These are phyloP conservation scores for Dicentrarchus labrax DNA, from an alignment of 2,113 vertebrate species.

Conservation along the genomic window DNA sequence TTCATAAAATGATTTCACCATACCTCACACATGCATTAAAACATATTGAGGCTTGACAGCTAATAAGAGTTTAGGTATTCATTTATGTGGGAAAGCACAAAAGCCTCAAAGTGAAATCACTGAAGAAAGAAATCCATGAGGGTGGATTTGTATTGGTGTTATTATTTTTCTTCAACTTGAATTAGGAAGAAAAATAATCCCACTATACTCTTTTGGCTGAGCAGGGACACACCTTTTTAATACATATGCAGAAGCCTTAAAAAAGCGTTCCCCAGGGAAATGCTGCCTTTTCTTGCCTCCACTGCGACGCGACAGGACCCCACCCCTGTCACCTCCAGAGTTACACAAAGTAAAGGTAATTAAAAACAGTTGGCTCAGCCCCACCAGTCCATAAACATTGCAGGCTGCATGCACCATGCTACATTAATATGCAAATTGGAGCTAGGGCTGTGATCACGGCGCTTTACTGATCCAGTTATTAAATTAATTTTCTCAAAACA, in stretches of 20 bases:
- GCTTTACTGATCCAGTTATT: constrained; percentile 82
- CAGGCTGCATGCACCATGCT: constrained; percentile 57
- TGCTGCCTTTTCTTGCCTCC: constrained; percentile 36
- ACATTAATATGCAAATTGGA: constrained; percentile 86
- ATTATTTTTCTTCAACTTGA: constrained; percentile 52
- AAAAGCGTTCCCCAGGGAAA: constrained; percentile 39
- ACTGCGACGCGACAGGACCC: constrained; percentile 3
- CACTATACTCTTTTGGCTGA: background rate
- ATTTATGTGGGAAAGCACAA: constrained; percentile 49
- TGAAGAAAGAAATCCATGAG: constrained; percentile 45
- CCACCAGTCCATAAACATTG: constrained; percentile 72
- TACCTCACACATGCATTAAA: constrained; percentile 44
- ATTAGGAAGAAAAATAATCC: constrained; percentile 36
- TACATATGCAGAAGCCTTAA: constrained; percentile 48
- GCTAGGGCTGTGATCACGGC: constrained; percentile 69
- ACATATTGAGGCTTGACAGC: constrained; percentile 34
- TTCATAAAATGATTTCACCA: constrained; percentile 44
- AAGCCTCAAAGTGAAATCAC: constrained; percentile 38
- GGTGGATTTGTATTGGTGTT: constrained; percentile 24
- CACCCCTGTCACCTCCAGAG: constrained; percentile 45
- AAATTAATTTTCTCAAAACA: constrained; percentile 83
- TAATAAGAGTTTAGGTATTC: constrained; percentile 46
- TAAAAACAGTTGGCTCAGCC: constrained; percentile 69
- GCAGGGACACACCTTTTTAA: constrained; percentile 17
- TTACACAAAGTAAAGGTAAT: constrained; percentile 75